These are phyloP conservation scores for Notothenia rossii DNA, from an alignment of 2,113 vertebrate species.

Conservation along the genomic window DNA sequence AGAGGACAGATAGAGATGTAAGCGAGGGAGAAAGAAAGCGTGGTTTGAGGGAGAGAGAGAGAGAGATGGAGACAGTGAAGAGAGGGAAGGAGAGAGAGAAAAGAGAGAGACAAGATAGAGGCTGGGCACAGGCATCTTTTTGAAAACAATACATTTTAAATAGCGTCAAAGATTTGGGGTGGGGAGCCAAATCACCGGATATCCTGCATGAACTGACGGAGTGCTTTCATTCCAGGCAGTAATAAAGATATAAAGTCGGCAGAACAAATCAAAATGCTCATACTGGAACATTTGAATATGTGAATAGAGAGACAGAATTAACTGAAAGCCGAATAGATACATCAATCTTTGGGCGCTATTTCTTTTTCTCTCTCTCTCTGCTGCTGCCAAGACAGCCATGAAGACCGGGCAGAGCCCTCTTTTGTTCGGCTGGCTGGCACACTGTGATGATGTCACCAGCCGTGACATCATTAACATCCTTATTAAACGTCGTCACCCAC, in stretches of 20 bases:
- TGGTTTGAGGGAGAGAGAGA: constrained; percentile 47
- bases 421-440: constrained; percentile 76
- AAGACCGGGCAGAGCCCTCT: constrained; percentile 65
- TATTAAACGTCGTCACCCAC: constrained; percentile 65
- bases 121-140: constrained; percentile 76
- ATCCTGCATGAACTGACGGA: constrained; percentile 74
- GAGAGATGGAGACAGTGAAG: constrained; percentile 29
- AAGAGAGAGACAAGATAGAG: constrained; percentile 62
- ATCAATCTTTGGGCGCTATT: constrained; percentile 68
- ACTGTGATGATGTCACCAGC: constrained; percentile 77
- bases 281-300: constrained; percentile 76
- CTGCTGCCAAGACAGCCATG: constrained; percentile 71
- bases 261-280: constrained; percentile 83
- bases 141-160: constrained; percentile 81
- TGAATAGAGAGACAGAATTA: constrained; percentile 75
- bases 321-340: constrained; percentile 74
- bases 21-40: constrained; percentile 55
- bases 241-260: constrained; percentile 82
- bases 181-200: constrained; percentile 79
- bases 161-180: constrained; percentile 79
- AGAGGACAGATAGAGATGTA: constrained; percentile 75
- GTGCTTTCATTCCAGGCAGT: constrained; percentile 74
- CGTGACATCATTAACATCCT: constrained; percentile 77
- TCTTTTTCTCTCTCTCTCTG: constrained; percentile 37
- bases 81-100: constrained; percentile 32